Base-by-base conservation (phyloP, 2,888 invertebrate genomes). In the Macrophya annulata region DNA sequence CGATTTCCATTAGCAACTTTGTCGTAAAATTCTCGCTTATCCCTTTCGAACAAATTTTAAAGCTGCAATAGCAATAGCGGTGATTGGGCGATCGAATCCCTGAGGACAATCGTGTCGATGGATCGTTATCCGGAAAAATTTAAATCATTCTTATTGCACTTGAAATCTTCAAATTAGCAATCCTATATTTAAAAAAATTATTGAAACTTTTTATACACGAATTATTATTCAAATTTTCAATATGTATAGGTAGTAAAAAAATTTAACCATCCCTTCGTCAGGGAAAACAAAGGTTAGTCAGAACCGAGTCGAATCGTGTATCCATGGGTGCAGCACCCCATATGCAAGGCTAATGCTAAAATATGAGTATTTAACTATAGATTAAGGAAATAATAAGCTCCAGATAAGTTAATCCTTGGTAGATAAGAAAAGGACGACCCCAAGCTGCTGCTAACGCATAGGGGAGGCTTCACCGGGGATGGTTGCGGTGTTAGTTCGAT, bases 361-460 rank as follows among this genome's bases (percentile, higher is more conserved):
- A 93, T 93, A 93, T 93, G 92, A 92, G 91, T 93, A 91, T 93
- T 93, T 93, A 93, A 93, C 91, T 90, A 87, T 91, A 92, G 93
- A 93, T 93, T 92, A 92, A 90, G 91, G 91, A 92, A 93, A 93
- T 93, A 93, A 93, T 93, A 93, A 93, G 92, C 91, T 89, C 86
- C 88, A 93, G 93, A 93, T 93, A 93, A 91, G 91, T 92, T 93
- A 93, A 93, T 93, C 93, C 92, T 86, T 74, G 88, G 82, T 84
- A 92, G 93, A 93, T 93, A 93, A 93, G 90, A 86, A 79, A 87
- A 86, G 62, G 40, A 62, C 62, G 81, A 81, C 62, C 81, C 81
- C 59, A 21, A 81, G 59, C 81, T 12, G 40, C 45, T 21, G 72
- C 71, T 79, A 74, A 55, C 87, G 87, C 76, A 81, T 79, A 82